Base-by-base conservation (phyloP, 2,888 invertebrate genomes). In the Ophion obscuratus region DNA sequence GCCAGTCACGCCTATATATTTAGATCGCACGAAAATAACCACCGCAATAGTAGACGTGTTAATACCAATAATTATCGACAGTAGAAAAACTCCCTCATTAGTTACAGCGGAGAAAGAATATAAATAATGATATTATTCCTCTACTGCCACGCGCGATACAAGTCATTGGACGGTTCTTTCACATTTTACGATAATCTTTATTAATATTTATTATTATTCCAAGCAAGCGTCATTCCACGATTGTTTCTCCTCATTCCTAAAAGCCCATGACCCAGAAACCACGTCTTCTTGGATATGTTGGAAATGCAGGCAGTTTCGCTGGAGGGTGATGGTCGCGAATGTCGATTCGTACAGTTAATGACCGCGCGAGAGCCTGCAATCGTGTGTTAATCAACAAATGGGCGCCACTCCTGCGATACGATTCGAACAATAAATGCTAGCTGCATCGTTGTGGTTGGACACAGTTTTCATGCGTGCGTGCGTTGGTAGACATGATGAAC, bases 41-140 rank as follows among this genome's bases (percentile, higher is more conserved):
- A 86, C 86, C 78, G 86, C 78, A 53, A 71, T 66, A 79, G 53
- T 53, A 53, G 81, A 81, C 75, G 66, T 75, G 84, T 81, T 86
- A 86, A 86, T 81, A 79, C 86, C 81, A 75, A 86, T 86, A 86
- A 86, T 86, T 86, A 84, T 83, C 66, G 77, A 66, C 64, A 24
- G 24, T 66, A 66, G 66, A 84, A 84, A 86, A 79, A 78, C 57
- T 75, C 61, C 47, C 78, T 36, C 77, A 86, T 84, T 83, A 78
- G 83, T 86, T 83, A 86, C 81, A 78, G 83, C 24, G 27, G 14
- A 27, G 9, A 20, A 40, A 75, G 75, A 61, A 83, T 83, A 83
- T 62, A 76, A 81, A 81, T 70, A 83, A 86, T 66, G 81, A 83
- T 68, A 79, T 67, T 80, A 27, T 59, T 75, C 6, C 53, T 20